A percentile compares a stretch with the other conserved stretches of the same genome.
Conservation (phyloP, 2,888 invertebrate genomes). For the Monochamus alternatus region DNA sequence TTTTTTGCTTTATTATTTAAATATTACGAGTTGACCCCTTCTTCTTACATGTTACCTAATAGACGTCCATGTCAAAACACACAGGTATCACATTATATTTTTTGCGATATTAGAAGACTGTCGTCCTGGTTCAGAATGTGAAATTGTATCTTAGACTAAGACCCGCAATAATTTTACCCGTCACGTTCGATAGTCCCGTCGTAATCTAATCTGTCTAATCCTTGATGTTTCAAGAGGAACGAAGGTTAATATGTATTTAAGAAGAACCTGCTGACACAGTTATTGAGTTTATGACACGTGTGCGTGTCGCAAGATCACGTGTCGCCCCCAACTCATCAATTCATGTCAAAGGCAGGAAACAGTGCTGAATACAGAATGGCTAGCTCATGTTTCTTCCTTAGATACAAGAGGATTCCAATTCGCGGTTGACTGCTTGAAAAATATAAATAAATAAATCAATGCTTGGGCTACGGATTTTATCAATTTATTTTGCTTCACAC, state of each 20-base stretch:
- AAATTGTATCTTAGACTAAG: constrained; percentile 18
- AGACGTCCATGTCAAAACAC: no score
- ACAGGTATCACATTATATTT: no score
- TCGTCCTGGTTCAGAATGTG: not conserved
- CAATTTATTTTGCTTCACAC: constrained; percentile 50
- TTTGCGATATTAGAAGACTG: not conserved
- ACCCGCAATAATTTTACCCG: constrained; percentile 19
- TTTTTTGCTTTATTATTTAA: no score
- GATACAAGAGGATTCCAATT: constrained; percentile 38
- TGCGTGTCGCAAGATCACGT: constrained; percentile 41
- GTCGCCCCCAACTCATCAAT: constrained; percentile 37
- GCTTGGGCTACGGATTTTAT: constrained; percentile 50
- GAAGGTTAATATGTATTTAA: constrained; percentile 38
- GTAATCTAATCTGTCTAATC: constrained; percentile 40
- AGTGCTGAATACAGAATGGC: constrained; percentile 35
- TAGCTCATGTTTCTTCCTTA: constrained; percentile 21
- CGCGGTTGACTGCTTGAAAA: constrained; percentile 48
- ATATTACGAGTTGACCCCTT: no score
- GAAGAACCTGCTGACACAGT: constrained; percentile 36
- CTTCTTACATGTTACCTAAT: no score
- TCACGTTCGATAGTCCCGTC: constrained; percentile 31
- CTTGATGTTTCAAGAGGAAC: constrained; percentile 31
- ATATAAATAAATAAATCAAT: constrained; percentile 55
- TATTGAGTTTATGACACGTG: constrained; percentile 35
- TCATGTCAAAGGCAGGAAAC: constrained; percentile 28